These are phyloP conservation scores for Geotria australis DNA, from an alignment of 2,797 vertebrate species.

Conservation along the genomic window DNA sequence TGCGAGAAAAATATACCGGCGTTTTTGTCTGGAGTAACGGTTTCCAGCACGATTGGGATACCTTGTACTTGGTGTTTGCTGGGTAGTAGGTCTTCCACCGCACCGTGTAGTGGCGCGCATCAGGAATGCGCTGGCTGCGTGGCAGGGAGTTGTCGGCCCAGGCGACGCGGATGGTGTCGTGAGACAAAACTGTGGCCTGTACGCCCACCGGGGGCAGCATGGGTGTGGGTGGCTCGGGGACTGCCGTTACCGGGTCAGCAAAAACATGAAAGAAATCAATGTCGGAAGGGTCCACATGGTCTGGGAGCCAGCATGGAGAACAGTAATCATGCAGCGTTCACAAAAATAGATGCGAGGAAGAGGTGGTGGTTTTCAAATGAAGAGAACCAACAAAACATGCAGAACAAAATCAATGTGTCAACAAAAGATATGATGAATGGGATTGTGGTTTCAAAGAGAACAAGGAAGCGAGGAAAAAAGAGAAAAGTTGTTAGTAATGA, in stretches of 20 bases:
- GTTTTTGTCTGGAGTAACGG: too few species aligned
- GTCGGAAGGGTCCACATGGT: constrained; percentile 60
- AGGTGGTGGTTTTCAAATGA: constrained; percentile 8
- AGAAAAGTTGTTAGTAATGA: neutral
- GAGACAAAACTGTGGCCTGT: constrained; percentile 73
- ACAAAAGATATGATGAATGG: neutral
- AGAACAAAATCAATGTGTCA: neutral
- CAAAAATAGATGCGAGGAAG: constrained; percentile 4
- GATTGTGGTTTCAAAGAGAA: neutral
- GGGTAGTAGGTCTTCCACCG: constrained; percentile 99
- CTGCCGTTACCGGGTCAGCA: constrained; percentile 98
- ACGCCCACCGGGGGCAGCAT: constrained; percentile 99
- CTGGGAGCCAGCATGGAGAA: constrained; percentile 6
- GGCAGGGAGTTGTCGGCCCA: constrained; percentile 97
- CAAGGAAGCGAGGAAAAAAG: neutral
- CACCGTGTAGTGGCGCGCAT: constrained; percentile 74
- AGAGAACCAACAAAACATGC: neutral
- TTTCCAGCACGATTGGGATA: constrained; percentile 5
- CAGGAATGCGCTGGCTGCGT: constrained; percentile 93
- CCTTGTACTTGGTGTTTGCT: constrained; percentile 91
- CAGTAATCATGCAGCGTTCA: neutral
- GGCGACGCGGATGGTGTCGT: constrained; percentile 72
- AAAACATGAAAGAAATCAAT: constrained; percentile 93
- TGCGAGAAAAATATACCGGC: too few species aligned
- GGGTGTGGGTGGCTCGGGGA: constrained; percentile 66